These are phyloP conservation scores for Mesocentrotus franciscanus DNA, from an alignment of 53 echinoderm and acorn worm genomes.

Conservation along the genomic window DNA sequence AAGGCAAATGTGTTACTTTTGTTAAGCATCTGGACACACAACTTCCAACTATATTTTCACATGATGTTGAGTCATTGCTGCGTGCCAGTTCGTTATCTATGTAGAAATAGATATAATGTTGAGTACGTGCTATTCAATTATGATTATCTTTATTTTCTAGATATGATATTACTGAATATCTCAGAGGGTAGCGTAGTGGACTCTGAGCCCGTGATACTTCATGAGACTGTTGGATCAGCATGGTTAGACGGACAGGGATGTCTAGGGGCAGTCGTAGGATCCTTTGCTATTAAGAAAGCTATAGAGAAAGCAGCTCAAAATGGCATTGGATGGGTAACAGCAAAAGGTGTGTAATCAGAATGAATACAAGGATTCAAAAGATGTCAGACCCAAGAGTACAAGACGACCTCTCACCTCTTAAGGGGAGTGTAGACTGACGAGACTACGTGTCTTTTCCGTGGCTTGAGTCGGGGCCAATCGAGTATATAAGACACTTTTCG, in stretches of 20 bases:
- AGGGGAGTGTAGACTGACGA: too few species aligned
- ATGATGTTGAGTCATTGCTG: too few species aligned
- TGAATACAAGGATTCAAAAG: background rate
- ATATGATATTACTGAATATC: slow-evolving; percentile 13
- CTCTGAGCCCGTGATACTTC: slow-evolving; percentile 17
- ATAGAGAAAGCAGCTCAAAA: slow-evolving; percentile 35
- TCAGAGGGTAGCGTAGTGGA: background rate
- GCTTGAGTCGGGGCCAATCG: too few species aligned
- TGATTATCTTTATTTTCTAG: background rate
- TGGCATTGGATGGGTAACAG: slow-evolving; percentile 51
- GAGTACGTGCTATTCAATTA: too few species aligned
- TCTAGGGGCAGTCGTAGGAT: slow-evolving; percentile 32
- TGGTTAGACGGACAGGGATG: slow-evolving; percentile 44
- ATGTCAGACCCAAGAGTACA: background rate
- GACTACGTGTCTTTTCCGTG: too few species aligned
- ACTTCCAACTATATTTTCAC: too few species aligned
- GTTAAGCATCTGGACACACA: too few species aligned
- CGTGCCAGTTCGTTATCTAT: too few species aligned
- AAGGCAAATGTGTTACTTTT: too few species aligned
- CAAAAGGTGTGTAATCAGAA: slow-evolving; percentile 13
- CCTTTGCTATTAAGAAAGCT: slow-evolving; percentile 27
- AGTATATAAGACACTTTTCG: too few species aligned
- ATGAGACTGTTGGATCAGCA: slow-evolving; percentile 35
- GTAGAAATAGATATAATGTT: too few species aligned
- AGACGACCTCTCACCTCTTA: too few species aligned